Conservation (phyloP, 2,888 invertebrate genomes). For the Autographa gamma region DNA sequence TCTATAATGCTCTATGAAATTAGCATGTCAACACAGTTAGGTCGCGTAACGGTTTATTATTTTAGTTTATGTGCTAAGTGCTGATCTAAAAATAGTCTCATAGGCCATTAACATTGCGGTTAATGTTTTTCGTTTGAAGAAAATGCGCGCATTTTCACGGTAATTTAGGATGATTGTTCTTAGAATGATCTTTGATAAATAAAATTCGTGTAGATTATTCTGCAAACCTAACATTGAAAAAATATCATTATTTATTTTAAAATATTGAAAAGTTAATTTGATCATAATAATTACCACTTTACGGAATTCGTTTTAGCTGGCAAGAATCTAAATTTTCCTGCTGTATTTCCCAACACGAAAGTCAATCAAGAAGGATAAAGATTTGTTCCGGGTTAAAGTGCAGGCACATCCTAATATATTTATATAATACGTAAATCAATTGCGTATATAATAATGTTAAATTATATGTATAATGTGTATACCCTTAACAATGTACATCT, state of each 20-base stretch:
- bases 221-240: no score
- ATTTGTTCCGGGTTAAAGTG: no score
- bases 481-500: background rate
- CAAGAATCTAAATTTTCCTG: no score
- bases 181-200: background rate
- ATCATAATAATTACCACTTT: no score
- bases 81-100: constrained; percentile 26
- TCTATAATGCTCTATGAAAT: background rate
- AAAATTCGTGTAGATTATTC: background rate
- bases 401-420: no score
- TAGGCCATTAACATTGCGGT: background rate
- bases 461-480: background rate
- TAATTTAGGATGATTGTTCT: background rate
- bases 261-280: no score
- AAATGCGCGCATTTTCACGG: background rate
- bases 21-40: background rate
- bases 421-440: background rate
- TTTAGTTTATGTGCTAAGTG: constrained; percentile 28
- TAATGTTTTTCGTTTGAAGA: constrained; percentile 7
- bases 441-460: no score
- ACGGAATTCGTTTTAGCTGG: no score
- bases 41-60: constrained; percentile 14
- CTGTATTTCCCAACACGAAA: no score
- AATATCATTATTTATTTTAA: no score
- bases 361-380: no score